Evolutionary conservation across 2,888 invertebrate species (phyloP).

Genomic region (Amblyjoppa fuscipennis): DNA sequence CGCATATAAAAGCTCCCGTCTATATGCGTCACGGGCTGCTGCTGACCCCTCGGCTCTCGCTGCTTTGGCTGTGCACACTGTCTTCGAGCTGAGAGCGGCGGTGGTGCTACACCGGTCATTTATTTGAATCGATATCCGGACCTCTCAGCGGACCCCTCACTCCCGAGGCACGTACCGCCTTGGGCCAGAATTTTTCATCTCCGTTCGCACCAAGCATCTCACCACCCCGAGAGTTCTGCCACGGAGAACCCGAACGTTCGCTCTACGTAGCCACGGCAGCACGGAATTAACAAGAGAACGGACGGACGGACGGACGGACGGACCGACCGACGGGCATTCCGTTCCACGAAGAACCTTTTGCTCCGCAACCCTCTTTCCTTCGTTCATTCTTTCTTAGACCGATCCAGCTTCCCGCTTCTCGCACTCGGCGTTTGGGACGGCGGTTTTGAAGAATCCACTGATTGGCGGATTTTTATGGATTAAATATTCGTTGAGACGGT

Average conservation of each 20-base stretch:
- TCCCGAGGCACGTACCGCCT: constrained; percentile 76
- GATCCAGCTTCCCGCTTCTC: too few relatives aligned
- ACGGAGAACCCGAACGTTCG: constrained; percentile 12
- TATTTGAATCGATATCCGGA: constrained; percentile 80
- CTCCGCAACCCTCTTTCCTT: constrained; percentile 43
- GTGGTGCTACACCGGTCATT: constrained; percentile 69
- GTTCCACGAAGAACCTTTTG: constrained; percentile 58
- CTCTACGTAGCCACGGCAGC: constrained; percentile 28
- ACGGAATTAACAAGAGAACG: constrained; percentile 5
- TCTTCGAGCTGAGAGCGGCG: constrained; percentile 20
- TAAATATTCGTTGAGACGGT: neutral
- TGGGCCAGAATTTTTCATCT: constrained; percentile 78
- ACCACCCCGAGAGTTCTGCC: constrained; percentile 63
- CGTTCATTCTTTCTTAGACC: constrained; percentile 14
- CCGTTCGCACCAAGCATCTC: constrained; percentile 72
- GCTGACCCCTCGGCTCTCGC: constrained; percentile 29
- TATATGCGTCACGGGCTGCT: constrained; percentile 29
- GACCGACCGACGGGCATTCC: constrained; percentile 51
- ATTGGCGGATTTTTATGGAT: neutral
- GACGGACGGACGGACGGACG: constrained; percentile 36
- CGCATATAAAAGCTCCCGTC: constrained; percentile 58
- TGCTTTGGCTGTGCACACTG: constrained; percentile 35
- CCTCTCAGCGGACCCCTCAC: constrained; percentile 76
- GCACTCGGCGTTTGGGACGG: neutral
- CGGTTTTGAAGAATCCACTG: neutral